phyloP scores from a whole-genome alignment of 2,888 invertebrate species.

The Oasisia sp. region DNA sequence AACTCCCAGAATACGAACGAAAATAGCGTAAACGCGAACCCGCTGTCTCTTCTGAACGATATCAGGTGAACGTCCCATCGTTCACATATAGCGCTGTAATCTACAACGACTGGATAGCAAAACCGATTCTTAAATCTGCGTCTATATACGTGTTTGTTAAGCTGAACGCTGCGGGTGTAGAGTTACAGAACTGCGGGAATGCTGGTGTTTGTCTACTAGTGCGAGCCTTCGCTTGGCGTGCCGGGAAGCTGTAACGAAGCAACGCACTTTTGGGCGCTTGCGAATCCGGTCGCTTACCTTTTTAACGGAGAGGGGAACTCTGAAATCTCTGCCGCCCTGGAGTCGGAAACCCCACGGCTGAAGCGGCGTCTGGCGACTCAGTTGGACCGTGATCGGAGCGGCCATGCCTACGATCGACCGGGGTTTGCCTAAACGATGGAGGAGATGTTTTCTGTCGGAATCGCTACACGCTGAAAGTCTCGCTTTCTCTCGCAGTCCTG shows the following conservation, averaged over 20 bases:
- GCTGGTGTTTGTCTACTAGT: not conserved
- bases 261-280: not conserved
- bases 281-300: not conserved
- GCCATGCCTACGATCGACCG: constrained; percentile 5
- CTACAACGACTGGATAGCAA: not conserved
- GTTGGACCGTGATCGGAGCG: not conserved
- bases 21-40: not conserved
- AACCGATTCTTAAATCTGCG: not conserved
- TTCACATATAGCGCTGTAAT: not conserved
- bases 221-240: not conserved
- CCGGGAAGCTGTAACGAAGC: not conserved
- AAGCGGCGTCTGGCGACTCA: not conserved
- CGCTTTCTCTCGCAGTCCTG: not conserved
- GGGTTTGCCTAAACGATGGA: not conserved
- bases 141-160: not conserved
- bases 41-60: not conserved
- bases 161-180: not conserved
- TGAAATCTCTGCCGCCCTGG: constrained; percentile 14
- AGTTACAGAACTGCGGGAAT: not conserved
- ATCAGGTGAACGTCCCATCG: not conserved
- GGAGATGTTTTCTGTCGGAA: not conserved
- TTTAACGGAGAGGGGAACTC: constrained; percentile 22
- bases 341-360: constrained; percentile 21
- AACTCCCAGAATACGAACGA: not conserved
- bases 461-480: not conserved